Percentiles rank a stretch among this genome's conserved stretches.
phyloP scores from a whole-genome alignment of 30 jellyfish, hydroid and myxozoan species.

The Rhopilema esculentum region DNA sequence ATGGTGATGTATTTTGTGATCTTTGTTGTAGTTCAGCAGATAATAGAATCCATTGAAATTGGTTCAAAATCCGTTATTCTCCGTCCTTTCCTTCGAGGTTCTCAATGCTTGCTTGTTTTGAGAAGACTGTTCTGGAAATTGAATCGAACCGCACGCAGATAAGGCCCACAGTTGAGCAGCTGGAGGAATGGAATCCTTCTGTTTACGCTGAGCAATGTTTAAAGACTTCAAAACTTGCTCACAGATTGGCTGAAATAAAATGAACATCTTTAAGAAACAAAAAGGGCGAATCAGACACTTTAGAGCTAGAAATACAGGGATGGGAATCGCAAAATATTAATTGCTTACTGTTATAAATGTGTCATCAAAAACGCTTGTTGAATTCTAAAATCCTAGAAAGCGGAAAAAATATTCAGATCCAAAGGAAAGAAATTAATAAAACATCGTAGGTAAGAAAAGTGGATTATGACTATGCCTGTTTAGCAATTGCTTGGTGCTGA shows the following conservation, averaged over 20 bases:
- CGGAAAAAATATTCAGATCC: no score
- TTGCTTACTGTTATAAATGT: no score
- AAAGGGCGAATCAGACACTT: no score
- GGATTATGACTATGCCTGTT: no score
- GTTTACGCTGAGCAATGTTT: not conserved
- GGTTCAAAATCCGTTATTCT: not conserved
- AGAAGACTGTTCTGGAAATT: not conserved
- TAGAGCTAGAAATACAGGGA: no score
- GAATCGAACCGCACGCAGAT: not conserved
- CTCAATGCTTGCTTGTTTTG: not conserved
- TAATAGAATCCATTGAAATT: not conserved
- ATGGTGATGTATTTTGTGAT: not conserved
- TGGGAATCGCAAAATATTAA: no score
- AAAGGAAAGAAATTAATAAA: no score
- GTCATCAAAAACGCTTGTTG: no score
- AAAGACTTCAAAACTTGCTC: not conserved
- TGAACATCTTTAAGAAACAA: no score
- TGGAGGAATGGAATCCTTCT: not conserved
- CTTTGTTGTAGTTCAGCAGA: not conserved
- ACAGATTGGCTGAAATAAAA: no score
- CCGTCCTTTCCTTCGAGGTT: not conserved
- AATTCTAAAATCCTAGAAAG: no score
- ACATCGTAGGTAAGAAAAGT: no score
- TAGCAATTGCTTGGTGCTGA: not conserved
- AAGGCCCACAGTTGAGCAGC: not conserved